Evolutionary conservation across 2,113 vertebrate species (phyloP), one percentile per base, ranked within the genome.

Genomic region (Pachypanchax playfairii): DNA sequence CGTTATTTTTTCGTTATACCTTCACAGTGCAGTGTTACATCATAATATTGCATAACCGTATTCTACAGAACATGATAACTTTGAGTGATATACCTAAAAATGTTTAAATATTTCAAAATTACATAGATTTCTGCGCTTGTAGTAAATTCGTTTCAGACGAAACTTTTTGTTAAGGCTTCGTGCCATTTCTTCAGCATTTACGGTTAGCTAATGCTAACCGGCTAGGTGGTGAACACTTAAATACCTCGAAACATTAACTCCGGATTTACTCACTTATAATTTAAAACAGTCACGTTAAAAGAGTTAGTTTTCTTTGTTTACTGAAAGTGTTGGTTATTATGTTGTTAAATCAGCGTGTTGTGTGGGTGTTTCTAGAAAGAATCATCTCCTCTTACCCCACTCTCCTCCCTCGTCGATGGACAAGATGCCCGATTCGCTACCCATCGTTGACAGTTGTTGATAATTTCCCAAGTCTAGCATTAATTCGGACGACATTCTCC

Each of bases 341-440:
- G n/a, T 18, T 42, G 39, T 8, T 42, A 42, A 7, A n/a, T 41
- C 10, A 55, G 24, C 10, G 38, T 41, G 18, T 7, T 1, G 22
- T 36, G 2, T 25, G 5, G 6, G 15, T 75, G 6, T 54, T 58
- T 53, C 33, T 43, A 49, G 39, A 73, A 66, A 21, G 36, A 38
- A 20, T 24, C 33, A 41, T 8, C 18, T 25, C 25, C 18, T 0
- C 87, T 89, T 77, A 91, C 91, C 92, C 90, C 91, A 92, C 70
- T 92, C 91, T 73, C 84, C 88, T 71, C 89, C 90, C 60, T 89
- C 88, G 50, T 92, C 90, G 60, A 91, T 89, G 31, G 73, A 87
- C 33, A 87, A 79, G 39, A 20, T 47, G 17, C 43, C 85, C 1
- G 66, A 39, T n/a, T 88, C 76, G 12, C 64, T 79, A n/a, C 75